Evolutionary conservation across 2,113 vertebrate genomes (phyloP).

Genomic region (Trematomus loennbergii): DNA sequence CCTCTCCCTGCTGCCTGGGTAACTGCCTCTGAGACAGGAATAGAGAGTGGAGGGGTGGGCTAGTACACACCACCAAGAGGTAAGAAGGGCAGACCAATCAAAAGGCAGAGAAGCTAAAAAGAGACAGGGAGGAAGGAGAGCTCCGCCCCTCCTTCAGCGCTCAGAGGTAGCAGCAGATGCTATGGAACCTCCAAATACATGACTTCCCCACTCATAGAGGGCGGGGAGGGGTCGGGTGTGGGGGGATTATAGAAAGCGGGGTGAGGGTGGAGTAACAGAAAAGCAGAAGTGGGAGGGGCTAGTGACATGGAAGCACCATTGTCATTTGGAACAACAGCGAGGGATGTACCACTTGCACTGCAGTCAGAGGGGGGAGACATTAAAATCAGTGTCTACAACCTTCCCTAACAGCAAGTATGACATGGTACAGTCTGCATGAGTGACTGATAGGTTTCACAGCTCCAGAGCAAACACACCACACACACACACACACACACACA

Average conservation of each 20-base stretch:
- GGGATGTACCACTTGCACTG: conserved; percentile 55
- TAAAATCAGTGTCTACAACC: conserved; percentile 3
- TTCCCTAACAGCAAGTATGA: conserved; percentile 4
- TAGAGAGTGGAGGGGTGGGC: conserved; percentile 50
- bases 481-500: conserved; percentile 12
- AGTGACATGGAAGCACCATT: conserved; percentile 37
- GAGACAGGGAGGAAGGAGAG: conserved; percentile 34
- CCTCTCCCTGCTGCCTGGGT: conserved; percentile 56
- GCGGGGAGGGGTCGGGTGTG: background rate
- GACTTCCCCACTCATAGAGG: conserved; percentile 25
- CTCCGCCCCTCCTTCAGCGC: conserved; percentile 41
- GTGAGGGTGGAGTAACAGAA: conserved; percentile 31
- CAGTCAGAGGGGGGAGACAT: conserved; percentile 30
- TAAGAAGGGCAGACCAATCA: conserved; percentile 58
- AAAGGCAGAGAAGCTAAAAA: conserved; percentile 27
- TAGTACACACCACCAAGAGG: conserved; percentile 61
- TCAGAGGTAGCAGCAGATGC: conserved; percentile 53
- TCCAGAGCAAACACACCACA: conserved; percentile 37
- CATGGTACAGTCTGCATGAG: conserved; percentile 63
- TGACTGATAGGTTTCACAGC: conserved; percentile 48
- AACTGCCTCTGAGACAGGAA: conserved; percentile 68
- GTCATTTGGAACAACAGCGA: conserved; percentile 49
- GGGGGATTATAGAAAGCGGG: conserved; percentile 38
- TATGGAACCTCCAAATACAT: conserved; percentile 32
- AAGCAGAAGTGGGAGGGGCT: conserved; percentile 36